A percentile compares a stretch with the other conserved stretches of the same genome.
Evolutionary conservation across 2,113 vertebrate species (phyloP).

Genomic region (Cephalopterus ornatus): DNA sequence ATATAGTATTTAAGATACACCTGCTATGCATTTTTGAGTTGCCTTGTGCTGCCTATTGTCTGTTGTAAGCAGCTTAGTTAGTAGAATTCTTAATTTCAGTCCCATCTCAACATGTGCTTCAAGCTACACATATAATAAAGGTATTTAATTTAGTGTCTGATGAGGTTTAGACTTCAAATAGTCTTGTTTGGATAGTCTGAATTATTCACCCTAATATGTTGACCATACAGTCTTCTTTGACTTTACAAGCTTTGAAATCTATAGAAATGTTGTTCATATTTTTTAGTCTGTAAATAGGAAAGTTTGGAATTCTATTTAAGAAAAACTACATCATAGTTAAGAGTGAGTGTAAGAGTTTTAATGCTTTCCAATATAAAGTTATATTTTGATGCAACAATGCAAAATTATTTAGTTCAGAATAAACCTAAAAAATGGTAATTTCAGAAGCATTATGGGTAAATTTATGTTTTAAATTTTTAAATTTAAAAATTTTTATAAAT

Average conservation of each 20-base stretch:
- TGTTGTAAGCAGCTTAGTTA: not conserved
- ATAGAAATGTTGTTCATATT: not conserved
- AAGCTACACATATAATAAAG: not conserved
- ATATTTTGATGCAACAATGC: not conserved
- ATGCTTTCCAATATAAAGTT: not conserved
- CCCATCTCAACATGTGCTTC: not conserved
- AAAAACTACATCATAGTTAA: not conserved
- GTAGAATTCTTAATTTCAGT: not conserved
- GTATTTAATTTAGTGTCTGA: not conserved
- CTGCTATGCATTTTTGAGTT: not conserved
- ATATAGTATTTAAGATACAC: not conserved
- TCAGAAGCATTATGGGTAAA: not conserved
- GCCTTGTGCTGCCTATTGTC: not conserved
- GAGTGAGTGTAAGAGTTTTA: not conserved
- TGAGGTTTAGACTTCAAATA: not conserved
- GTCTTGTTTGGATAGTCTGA: not conserved
- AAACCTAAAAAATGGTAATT: not conserved
- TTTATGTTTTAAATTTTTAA: not conserved
- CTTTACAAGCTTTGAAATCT: not conserved
- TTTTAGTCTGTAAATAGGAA: not conserved
- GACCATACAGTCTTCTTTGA: not conserved
- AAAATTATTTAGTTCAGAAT: not conserved
- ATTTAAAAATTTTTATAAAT: not conserved
- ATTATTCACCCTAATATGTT: not conserved
- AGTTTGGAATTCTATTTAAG: not conserved